These are phyloP conservation scores for Fopius arisanus DNA, from an alignment of 1,140 invertebrate species.

Conservation along the genomic window DNA sequence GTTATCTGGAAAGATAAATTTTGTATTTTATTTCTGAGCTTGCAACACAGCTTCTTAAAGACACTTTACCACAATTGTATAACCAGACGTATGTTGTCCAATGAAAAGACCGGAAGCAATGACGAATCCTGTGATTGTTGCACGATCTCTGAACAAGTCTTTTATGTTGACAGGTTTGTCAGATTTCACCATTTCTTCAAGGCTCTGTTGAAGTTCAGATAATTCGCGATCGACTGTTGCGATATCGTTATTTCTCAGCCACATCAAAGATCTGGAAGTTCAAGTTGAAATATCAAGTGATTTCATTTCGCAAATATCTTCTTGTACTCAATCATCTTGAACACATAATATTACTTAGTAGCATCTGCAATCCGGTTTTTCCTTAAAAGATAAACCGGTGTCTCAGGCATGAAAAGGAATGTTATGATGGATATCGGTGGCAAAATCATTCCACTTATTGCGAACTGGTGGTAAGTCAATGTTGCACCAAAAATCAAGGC, in stretches of 20 bases:
- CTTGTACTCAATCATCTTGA: slow-evolving; percentile 37
- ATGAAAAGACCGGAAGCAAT: slow-evolving; percentile 60
- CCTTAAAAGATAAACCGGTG: slow-evolving; percentile 63
- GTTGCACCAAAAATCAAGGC: slow-evolving; percentile 68
- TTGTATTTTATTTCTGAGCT: no score
- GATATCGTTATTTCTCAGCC: slow-evolving; percentile 64
- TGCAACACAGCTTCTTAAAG: no score
- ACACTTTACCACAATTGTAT: slow-evolving; percentile 53
- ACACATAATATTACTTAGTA: slow-evolving; percentile 43
- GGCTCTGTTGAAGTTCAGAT: slow-evolving; percentile 42
- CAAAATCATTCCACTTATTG: slow-evolving; percentile 56
- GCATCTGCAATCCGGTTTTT: slow-evolving; percentile 51
- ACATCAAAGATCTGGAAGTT: slow-evolving; percentile 58
- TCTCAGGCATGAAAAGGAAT: slow-evolving; percentile 69
- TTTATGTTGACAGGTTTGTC: slow-evolving; percentile 34
- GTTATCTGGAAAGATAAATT: slow-evolving; percentile 44
- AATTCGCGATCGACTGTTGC: slow-evolving; percentile 50
- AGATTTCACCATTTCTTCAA: slow-evolving; percentile 37
- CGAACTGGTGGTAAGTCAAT: slow-evolving; percentile 62
- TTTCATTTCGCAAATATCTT: slow-evolving; percentile 34
- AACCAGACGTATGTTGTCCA: slow-evolving; percentile 57
- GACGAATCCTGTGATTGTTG: slow-evolving; percentile 55
- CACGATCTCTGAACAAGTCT: slow-evolving; percentile 51
- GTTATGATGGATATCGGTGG: slow-evolving; percentile 59
- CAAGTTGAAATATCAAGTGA: not conserved